Base-by-base conservation (phyloP, 2,888 invertebrate genomes). In the Petrolisthes manimaculis region DNA sequence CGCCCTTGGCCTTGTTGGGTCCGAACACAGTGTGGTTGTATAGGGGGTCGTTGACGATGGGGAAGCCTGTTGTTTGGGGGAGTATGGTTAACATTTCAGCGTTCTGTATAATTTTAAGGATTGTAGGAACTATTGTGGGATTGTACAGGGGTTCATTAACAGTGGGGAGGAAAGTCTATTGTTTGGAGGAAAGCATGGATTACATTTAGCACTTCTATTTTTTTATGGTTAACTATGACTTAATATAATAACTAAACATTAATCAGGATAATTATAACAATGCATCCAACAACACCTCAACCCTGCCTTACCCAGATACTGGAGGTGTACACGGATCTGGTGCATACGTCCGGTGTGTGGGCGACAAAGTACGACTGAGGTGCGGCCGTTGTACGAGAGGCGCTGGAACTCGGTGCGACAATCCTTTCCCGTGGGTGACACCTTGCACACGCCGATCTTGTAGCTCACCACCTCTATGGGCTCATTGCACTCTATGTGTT, bases 261-360 rank as follows among this genome's bases (percentile, higher is more conserved):
- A 86, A 51, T 6, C 18, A 24, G 37, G 24, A 71, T 14, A 90
- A n/a, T 83, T 12, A 82, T 61, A 51, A 21, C 61, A 74, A 24
- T 18, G 8, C n/a, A 85, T 61, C 24, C 37, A 37, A 37, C 37
- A 37, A 77, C 51, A 71, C 55, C 5, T 14, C 8, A 8, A 82
- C 37, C 53, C 37, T 81, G 14, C 86, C 90, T 91, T 93, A 97
- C 98, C 99, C 92, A 99, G 94, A 93, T 97, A 99, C 94, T 99
- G 99, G 91, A 99, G 95, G 93, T 99, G 99, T 56, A 99, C 98
- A 91, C 99, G 95, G 92, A 99, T 99, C 94, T 99, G 99, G 93
- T 99, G 99, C 96, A 99, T 99, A 91, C 99, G 94, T 2, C 99
- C 99, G 0, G 99, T 99, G 92, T 96, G 96, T 0, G 99, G 99